These are phyloP conservation scores for Isichthys henryi DNA, from an alignment of 2,113 vertebrate genomes.

Conservation along the genomic window DNA sequence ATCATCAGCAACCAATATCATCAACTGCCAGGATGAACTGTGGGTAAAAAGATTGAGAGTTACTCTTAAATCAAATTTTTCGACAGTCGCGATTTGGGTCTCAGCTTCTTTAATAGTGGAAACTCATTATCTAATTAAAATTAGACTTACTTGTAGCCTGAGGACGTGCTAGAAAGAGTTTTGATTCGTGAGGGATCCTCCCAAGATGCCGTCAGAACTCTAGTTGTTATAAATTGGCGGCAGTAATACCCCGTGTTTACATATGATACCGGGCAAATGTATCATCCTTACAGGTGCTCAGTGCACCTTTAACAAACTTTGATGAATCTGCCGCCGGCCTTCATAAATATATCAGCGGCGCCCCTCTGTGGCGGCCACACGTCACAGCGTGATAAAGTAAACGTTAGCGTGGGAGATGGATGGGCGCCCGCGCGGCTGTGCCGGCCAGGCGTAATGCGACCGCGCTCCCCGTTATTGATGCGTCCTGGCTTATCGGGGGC, in stretches of 20 bases:
- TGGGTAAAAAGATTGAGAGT: not conserved
- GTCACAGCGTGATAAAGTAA: slow-evolving; percentile 15
- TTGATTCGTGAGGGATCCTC: not conserved
- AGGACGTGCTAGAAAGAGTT: not conserved
- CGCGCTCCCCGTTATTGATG: slow-evolving; percentile 20
- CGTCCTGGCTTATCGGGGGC: slow-evolving; percentile 19
- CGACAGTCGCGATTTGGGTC: not conserved
- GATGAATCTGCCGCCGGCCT: slow-evolving; percentile 16
- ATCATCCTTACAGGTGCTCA: slow-evolving; percentile 5
- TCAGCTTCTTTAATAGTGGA: not conserved
- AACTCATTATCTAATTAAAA: not conserved
- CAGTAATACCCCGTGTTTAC: not conserved
- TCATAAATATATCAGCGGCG: slow-evolving; percentile 15
- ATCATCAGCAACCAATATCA: not conserved
- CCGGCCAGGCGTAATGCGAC: slow-evolving; percentile 14
- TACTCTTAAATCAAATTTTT: not conserved
- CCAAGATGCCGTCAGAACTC: not conserved
- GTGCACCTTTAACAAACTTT: slow-evolving; percentile 17
- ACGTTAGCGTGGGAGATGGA: slow-evolving; percentile 23
- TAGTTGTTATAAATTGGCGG: not conserved
- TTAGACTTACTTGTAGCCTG: not conserved
- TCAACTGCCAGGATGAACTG: not conserved
- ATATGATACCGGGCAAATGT: not conserved
- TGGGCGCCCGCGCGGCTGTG: not conserved
- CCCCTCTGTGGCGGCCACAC: not conserved